A percentile compares a stretch with the other conserved stretches of the same genome.
These are phyloP conservation scores for Callithrix jacchus DNA, from an alignment of 2,113 vertebrate genomes.

Conservation along the genomic window DNA sequence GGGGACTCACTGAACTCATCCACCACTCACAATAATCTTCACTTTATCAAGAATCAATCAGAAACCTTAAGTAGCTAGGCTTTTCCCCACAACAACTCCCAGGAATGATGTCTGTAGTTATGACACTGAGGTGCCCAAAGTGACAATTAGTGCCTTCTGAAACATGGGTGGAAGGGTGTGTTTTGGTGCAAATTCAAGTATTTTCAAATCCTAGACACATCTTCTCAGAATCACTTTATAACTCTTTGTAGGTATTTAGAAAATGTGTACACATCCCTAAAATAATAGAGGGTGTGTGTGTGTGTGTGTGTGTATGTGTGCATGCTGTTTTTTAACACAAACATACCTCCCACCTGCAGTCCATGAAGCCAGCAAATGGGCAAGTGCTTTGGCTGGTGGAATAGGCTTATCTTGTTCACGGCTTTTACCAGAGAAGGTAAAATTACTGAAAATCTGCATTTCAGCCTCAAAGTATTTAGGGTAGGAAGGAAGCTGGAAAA, in stretches of 20 bases:
- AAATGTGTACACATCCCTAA: not conserved
- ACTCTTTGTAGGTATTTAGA: not conserved
- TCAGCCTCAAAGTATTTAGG: not conserved
- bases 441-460: not conserved
- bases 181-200: slow-evolving; percentile 69
- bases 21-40: slow-evolving; percentile 20
- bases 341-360: not conserved
- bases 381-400: not conserved
- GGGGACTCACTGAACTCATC: slow-evolving; percentile 35
- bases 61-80: slow-evolving; percentile 5
- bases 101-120: not conserved
- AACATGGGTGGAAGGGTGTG: not conserved
- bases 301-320: too few species aligned
- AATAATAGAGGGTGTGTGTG: not conserved
- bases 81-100: not conserved
- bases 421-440: slow-evolving; percentile 58
- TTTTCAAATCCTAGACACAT: slow-evolving; percentile 47
- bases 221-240: slow-evolving; percentile 1
- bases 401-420: not conserved
- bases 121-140: not conserved
- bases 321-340: not conserved
- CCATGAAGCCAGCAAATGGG: not conserved
- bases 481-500: slow-evolving; percentile 12
- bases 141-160: not conserved
- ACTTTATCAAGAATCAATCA: slow-evolving; percentile 49